These are phyloP conservation scores for Capitella teleta DNA, from an alignment of 1,140 invertebrate genomes.

Conservation along the genomic window DNA sequence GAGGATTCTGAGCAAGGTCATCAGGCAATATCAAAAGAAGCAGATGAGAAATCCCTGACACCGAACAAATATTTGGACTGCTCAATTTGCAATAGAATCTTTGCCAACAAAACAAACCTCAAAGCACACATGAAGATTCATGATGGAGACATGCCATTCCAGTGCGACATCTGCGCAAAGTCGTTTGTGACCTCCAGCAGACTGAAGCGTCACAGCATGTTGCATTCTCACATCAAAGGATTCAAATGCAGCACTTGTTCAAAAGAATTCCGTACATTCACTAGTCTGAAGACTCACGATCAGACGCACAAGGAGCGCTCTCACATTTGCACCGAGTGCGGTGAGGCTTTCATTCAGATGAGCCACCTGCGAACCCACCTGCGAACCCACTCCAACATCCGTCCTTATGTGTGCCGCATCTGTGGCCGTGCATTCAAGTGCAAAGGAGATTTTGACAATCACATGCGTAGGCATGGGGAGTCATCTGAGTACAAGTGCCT, in stretches of 20 bases:
- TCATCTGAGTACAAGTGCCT: no score
- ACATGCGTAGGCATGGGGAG: no score
- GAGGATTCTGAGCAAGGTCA: no score
- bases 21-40: no score
- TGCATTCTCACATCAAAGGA: neutral
- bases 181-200: neutral
- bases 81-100: neutral
- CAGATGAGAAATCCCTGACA: no score
- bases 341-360: neutral
- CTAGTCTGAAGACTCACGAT: neutral
- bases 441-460: no score
- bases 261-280: neutral
- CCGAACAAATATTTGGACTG: no score
- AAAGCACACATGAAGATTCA: neutral
- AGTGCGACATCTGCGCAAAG: neutral
- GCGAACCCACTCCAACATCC: neutral
- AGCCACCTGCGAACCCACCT: neutral
- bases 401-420: neutral
- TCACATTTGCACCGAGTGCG: neutral
- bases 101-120: neutral
- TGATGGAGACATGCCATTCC: neutral
- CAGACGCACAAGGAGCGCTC: neutral
- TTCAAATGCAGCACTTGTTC: neutral
- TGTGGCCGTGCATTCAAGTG: no score
- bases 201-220: neutral